A percentile compares a stretch with the other conserved stretches of the same genome.
Conservation (phyloP, 2,888 invertebrate species). For the Zele albiditarsus region DNA sequence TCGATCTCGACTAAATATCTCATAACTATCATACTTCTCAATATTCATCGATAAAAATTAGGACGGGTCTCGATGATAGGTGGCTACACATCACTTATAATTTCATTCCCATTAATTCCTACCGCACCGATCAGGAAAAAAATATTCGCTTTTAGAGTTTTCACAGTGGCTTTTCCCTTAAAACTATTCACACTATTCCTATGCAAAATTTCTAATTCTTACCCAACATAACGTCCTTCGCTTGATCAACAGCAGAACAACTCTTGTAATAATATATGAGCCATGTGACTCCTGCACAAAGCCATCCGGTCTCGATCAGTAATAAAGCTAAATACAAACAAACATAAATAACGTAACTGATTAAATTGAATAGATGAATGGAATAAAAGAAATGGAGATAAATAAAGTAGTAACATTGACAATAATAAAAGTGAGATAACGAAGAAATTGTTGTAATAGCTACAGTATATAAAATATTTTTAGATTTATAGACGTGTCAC, state of each 20-base stretch:
- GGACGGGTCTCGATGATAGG: too few species aligned
- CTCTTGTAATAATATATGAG: conserved; percentile 79
- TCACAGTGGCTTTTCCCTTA: not conserved
- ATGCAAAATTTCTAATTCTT: conserved; percentile 60
- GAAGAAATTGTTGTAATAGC: not conserved
- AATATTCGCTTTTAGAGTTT: too few species aligned
- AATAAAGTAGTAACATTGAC: conserved; percentile 8
- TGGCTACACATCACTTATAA: too few species aligned
- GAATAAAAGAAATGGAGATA: not conserved
- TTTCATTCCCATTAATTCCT: too few species aligned
- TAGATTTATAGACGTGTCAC: not conserved
- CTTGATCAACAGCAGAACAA: conserved; percentile 78
- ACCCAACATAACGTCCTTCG: conserved; percentile 85
- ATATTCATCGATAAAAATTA: too few species aligned
- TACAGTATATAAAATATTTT: not conserved
- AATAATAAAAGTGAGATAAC: not conserved
- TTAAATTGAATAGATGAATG: not conserved
- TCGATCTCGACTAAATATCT: too few species aligned
- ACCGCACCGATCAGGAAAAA: too few species aligned
- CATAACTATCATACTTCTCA: too few species aligned
- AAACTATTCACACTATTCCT: not conserved
- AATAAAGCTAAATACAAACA: conserved; percentile 78
- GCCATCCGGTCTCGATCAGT: conserved; percentile 83
- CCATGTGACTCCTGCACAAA: conserved; percentile 84
- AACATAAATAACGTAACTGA: conserved; percentile 31